Base-by-base conservation (phyloP, 2,888 invertebrate genomes). In the Choristoneura rosaceana region DNA sequence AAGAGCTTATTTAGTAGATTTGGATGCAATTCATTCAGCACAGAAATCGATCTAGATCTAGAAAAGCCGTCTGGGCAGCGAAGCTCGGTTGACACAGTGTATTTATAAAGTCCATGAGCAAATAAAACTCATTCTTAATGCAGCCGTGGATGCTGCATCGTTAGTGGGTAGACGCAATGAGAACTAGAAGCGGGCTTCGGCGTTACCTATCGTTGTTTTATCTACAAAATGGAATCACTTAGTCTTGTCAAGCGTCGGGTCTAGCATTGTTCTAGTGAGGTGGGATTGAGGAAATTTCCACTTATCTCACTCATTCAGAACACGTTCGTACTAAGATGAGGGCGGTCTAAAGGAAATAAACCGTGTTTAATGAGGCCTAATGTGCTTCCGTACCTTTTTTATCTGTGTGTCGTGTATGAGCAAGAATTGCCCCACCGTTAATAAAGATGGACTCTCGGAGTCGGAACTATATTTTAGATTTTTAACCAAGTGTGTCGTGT, bases 261-360 rank as follows among this genome's bases (percentile, higher is more conserved):
- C 71, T 55, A 71, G 47, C 62, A 63, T 17, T 63, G 63, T 59
- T 62, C 33, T 62, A 73, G 55, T 67, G 67, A 62, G 41, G 55
- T 59, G 58, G 62, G 67, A 73, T 73, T 73, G 71, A 73, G 71
- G 71, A 73, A 73, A 73, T 68, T 68, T 73, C 71, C 71, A 73
- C 67, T 73, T 73, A 73, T 47, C 47, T 73, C 71, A 59, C 63
- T 50, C 71, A 63, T 73, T 68, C 47, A 58, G 71, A 73, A 62
- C 71, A 58, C 59, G 71, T 68, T 68, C 62, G 55, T n/a, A n/a
- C 41, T 58, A 45, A 63, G 63, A 50, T 68, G 47, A 55, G 63
- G 55, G 52, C 66, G 34, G 58, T 47, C 58, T 71, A 59, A 58
- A 71, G 71, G 71, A 71, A 71, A 68, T 68, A 68, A 68, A 59